phyloP scores from a whole-genome alignment of 2,113 vertebrate genomes.

The Poeciliopsis prolifica region DNA sequence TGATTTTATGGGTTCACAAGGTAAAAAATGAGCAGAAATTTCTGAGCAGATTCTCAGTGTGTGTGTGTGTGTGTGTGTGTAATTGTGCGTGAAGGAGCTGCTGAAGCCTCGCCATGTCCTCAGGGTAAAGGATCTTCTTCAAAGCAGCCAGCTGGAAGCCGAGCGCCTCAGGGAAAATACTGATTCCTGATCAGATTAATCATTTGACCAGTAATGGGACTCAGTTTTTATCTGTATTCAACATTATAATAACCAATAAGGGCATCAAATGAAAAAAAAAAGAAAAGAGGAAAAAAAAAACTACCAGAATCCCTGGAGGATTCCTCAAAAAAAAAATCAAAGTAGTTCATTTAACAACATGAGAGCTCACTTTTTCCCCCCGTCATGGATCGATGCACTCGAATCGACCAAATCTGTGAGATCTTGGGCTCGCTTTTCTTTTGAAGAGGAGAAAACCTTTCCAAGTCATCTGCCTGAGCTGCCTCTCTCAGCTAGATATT shows the following conservation, averaged over 20 bases:
- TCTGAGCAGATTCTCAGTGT: slow-evolving; percentile 1
- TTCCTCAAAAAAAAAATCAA: slow-evolving; percentile 57
- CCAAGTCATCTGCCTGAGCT: slow-evolving; percentile 67
- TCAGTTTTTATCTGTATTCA: slow-evolving; percentile 43
- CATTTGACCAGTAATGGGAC: slow-evolving; percentile 70
- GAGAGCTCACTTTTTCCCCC: slow-evolving; percentile 51
- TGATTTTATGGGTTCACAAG: background rate
- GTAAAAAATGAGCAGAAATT: background rate
- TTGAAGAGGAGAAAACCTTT: slow-evolving; percentile 79
- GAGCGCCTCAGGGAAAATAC: slow-evolving; percentile 66
- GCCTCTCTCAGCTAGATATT: slow-evolving; percentile 74
- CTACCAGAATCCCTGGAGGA: slow-evolving; percentile 51
- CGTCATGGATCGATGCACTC: slow-evolving; percentile 64
- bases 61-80: slow-evolving; percentile 25
- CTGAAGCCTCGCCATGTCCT: slow-evolving; percentile 71
- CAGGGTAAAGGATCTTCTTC: slow-evolving; percentile 80
- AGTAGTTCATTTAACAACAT: slow-evolving; percentile 63
- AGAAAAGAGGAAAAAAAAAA: background rate
- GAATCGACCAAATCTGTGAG: slow-evolving; percentile 74
- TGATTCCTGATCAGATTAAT: slow-evolving; percentile 76
- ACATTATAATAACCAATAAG: slow-evolving; percentile 64
- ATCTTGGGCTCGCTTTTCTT: slow-evolving; percentile 76
- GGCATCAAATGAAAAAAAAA: slow-evolving; percentile 54
- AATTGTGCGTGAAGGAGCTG: slow-evolving; percentile 62
- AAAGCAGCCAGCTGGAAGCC: slow-evolving; percentile 79